Evolutionary conservation across 2,888 invertebrate genomes (phyloP), one percentile per base, ranked within the genome.

Genomic region (Thelaira solivaga): DNA sequence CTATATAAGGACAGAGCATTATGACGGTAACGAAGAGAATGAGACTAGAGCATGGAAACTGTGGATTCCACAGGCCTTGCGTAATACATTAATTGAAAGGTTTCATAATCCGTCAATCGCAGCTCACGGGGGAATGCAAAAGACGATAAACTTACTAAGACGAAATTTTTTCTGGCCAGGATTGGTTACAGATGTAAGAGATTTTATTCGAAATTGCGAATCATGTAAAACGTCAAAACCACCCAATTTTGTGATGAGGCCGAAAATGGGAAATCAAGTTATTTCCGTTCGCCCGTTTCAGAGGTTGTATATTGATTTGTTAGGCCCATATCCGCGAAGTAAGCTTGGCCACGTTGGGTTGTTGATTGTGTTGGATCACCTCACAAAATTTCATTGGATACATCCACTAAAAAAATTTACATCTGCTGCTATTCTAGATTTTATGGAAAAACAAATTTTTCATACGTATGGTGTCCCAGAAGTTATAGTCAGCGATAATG

Each of bases 201-300:
- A 72, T 8, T 72, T 47, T n/a, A 16, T 73, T 8, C 2, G 49
- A 22, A 16, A 29, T 0, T 64, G 73, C 51, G 47, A 36, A 8
- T 41, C 16, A 7, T 59, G 65, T n/a, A 57, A 57, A 39, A 49
- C 39, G 3, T 61, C 61, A 7, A 71, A 71, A 61, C 24, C 51
- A 0, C 61, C 71, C 0, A 71, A 71, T 5, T 24, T 53, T 10
- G 11, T 61, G 4, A 41, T 61, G 34, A 71, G 39, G 16, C 69
- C 69, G 0, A 18, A 47, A 20, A 69, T 69, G 49, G 47, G 26
- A 2, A 47, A 55, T 16, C n/a, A 41, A 13, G n/a, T 8, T 4
- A 11, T 59, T 1, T 18, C 57, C 4, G 3, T 11, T 4, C 47
- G 68, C 2, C 68, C 41, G 3, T 47, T 57, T 24, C 67, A 67